Evolutionary conservation across 1,140 invertebrate species (phyloP), one percentile per base, ranked within the genome.

Genomic region (Tetramorium parvispinum): DNA sequence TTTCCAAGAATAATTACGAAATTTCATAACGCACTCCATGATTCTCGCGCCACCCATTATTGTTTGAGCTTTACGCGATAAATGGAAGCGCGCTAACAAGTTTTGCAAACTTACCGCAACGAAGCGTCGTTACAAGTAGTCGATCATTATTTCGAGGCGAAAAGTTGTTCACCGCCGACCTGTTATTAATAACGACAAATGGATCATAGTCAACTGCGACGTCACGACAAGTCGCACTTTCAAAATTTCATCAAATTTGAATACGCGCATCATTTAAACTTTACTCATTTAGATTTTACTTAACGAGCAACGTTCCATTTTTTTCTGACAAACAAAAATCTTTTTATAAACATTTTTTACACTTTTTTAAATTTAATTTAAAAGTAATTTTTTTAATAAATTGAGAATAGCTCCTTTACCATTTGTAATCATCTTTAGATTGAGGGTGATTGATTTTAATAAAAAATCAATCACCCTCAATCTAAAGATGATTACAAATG

Each of bases 1-100:
- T 46, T 43, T 46, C 32, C 51, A 81, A 70, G 46, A 70, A 70
- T 81, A 81, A 70, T 70, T 81, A 81, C 10, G 37, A 57, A 81
- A 81, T 65, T 57, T 70, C 2, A 27, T 70, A 51, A 70, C 63
- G 46, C 13, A 13, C 51, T 40, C 49, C 21, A 73, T 46, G 49
- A 55, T 21, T 81, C 16, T 70, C 65, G 63, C 13, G n/a, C 21
- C 37, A 40, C 32, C 16, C n/a, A 53, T 81, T 81, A 55, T 68
- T 79, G n/a, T 68, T 55, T 55, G 37, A 70, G 46, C 32, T 53
- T 70, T 24, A 65, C 21, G 13, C n/a, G 32, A 81, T 81, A 70
- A 70, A 55, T 81, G 43, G 57, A 78, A 27, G 10, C 6, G 10
- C 16, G 49, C 65, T 55, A 70, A 81, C 49, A 70, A 81, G 78